Base-by-base conservation (phyloP, 2,888 invertebrate species). In the Labia minor region DNA sequence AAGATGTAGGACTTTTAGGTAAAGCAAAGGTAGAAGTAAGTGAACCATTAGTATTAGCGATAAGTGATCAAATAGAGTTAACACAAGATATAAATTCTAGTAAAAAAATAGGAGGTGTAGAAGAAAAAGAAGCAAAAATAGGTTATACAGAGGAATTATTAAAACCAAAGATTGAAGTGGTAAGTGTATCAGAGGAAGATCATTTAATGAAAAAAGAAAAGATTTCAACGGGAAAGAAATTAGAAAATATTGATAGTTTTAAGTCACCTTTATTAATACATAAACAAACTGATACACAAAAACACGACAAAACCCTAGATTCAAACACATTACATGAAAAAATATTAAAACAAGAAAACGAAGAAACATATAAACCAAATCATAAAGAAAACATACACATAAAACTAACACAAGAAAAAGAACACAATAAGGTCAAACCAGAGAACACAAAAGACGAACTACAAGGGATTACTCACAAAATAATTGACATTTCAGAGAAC, bases 401-500 rank as follows among this genome's bases (percentile, higher is more conserved):
- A 6, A 6, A 11, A 21, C 6, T 21, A 16, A 64, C 21, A 18
- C 21, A 20, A 26, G 26, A 21, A 21, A 26, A 1, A 64, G 1
- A 2, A 18, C 26, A 64, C 21, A 64, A 3, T 67, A 68, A 70
- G 70, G 70, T 70, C 70, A 70, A 70, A 70, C 70, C 70, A 70
- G 70, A 70, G 66, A 66, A 69, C 67, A 65, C 49, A 64, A 33
- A 62, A 8, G 49, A 49, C 14, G 49, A 49, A 4, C 14, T 3
- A 49, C 14, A 8, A 8, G 49, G n/a, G 16, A 10, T 10, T 49
- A 68, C 69, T 70, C 70, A 70, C 69, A 49, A 67, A 68, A 69
- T 66, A 65, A 68, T 71, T 71, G 69, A 71, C 70, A 71, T 72
- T 72, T 72, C 72, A 72, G 72, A 72, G 69, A 70, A 68, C 69